Base-by-base conservation (phyloP, 2,888 invertebrate species). In the Oxyteleia sp. region DNA sequence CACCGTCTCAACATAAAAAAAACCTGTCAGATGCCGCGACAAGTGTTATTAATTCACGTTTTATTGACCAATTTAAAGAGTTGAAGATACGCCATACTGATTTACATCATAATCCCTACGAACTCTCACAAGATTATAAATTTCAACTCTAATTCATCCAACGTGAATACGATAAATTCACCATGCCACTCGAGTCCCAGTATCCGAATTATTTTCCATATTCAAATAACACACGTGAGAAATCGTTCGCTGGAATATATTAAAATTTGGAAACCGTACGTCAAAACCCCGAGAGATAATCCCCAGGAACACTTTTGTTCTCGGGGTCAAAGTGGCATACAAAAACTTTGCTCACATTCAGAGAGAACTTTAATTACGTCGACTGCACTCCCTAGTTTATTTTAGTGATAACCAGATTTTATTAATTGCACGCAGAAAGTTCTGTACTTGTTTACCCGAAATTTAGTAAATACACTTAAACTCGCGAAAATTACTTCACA, bases 41-140 rank as follows among this genome's bases (percentile, higher is more conserved):
- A 64, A 29, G 47, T 35, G 38, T 13, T 8, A 41, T 15, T 55
- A 43, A 29, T 43, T 55, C 32, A 45, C 26, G 45, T 23, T 69
- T 45, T 18, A 35, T 47, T 8, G 35, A 23, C 35, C 5, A 69
- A 45, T 49, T 57, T 8, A 55, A 55, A 45, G 35, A 35, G 35
- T 45, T 35, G n/a, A 57, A 57, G 35, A 41, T 23, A 35, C 32
- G 45, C 4, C 26, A 49, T 59, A 49, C 26, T 71, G 55, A 71
- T 71, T 71, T 74, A 74, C 53, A 74, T 74, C 32, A 74, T 74
- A 74, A 74, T 74, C 63, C 53, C 13, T 43, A 74, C 32, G 29
- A 71, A 49, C 23, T 47, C 41, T 49, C 20, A 43, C 38, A 43
- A 72, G 51, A 61, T 61, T 61, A 61, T 51, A 61, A 61, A 61